Evolutionary conservation across 2,113 vertebrate genomes (phyloP).

Genomic region (Gila orcuttii): DNA sequence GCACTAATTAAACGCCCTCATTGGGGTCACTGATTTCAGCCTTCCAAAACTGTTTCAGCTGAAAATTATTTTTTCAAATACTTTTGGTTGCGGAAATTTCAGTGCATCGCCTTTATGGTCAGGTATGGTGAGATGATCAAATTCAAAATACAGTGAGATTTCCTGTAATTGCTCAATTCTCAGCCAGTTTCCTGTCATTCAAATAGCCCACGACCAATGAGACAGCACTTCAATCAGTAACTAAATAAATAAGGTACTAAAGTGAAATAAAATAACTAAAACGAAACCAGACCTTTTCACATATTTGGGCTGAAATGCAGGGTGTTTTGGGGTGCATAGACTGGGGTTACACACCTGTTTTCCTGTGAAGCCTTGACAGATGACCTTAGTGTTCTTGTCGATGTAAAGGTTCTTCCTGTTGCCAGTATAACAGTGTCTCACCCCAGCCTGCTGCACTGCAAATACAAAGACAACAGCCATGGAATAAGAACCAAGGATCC

Average conservation of each 20-base stretch:
- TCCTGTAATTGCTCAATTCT: background rate
- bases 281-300: background rate
- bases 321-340: background rate
- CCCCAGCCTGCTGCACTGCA: conserved; percentile 89
- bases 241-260: background rate
- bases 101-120: background rate
- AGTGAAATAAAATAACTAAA: too few species aligned
- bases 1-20: background rate
- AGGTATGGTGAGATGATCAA: background rate
- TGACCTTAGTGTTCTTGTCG: conserved; percentile 89
- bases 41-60: background rate
- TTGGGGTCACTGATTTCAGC: background rate
- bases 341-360: conserved; percentile 86
- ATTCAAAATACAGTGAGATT: background rate
- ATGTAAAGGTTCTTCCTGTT: conserved; percentile 90
- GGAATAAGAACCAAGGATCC: background rate
- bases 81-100: background rate
- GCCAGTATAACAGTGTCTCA: conserved; percentile 85
- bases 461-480: conserved; percentile 43
- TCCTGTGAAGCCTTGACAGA: conserved; percentile 98
- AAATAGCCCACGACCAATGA: background rate
- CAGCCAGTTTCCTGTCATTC: background rate
- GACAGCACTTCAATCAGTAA: background rate
- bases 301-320: background rate
- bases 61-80: background rate